A percentile compares a stretch with the other conserved stretches of the same genome.
These are phyloP conservation scores for Tenodera sinensis DNA, from an alignment of 2,888 invertebrate genomes.

Conservation along the genomic window DNA sequence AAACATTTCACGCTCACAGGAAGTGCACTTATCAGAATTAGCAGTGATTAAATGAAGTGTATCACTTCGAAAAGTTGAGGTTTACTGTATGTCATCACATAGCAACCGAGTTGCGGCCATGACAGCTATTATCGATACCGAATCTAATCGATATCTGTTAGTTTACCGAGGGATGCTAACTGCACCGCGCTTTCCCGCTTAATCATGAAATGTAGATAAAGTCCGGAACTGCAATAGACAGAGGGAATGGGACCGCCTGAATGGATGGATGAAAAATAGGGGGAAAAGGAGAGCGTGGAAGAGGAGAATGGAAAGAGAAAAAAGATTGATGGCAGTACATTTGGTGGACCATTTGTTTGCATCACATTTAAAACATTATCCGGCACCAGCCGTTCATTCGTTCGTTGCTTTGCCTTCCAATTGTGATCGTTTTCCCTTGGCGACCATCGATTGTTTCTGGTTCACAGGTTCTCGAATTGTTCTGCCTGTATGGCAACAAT, in stretches of 20 bases:
- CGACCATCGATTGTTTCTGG: background rate
- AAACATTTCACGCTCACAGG: background rate
- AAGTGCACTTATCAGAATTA: background rate
- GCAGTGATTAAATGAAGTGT: background rate
- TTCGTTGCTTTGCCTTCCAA: background rate
- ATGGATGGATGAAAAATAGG: background rate
- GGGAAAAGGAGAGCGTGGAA: background rate
- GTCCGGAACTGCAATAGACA: background rate
- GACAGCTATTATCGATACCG: background rate
- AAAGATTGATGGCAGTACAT: conserved; percentile 15
- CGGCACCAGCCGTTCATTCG: background rate
- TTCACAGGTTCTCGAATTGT: background rate
- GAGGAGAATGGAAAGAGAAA: background rate
- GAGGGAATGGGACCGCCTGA: background rate
- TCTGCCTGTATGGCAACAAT: background rate
- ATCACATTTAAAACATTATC: conserved; percentile 16
- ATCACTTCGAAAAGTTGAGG: background rate
- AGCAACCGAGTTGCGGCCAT: background rate
- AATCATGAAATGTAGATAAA: background rate
- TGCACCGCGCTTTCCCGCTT: background rate
- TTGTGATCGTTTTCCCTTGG: background rate
- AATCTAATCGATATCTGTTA: background rate
- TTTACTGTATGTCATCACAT: background rate
- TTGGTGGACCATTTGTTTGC: conserved; percentile 9
- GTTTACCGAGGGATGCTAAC: background rate